Percentiles rank a stretch among this genome's conserved stretches.
phyloP scores from a whole-genome alignment of 2,797 vertebrate species.

The Carcharodon carcharias region DNA sequence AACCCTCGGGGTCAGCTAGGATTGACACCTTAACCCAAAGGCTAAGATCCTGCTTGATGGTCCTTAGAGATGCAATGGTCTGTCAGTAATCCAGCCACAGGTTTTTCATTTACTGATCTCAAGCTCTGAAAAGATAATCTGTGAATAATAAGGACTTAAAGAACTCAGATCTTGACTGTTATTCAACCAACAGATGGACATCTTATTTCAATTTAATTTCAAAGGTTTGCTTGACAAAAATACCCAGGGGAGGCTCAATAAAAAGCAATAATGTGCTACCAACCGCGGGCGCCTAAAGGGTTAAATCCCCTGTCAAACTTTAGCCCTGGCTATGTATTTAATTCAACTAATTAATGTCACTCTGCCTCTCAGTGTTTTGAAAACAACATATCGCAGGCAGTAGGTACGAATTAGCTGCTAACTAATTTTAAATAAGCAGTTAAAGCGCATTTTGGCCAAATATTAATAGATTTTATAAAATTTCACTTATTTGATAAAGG shows the following conservation, averaged over 20 bases:
- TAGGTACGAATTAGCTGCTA: background rate
- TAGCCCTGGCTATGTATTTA: background rate
- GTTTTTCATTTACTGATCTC: slow-evolving; percentile 79
- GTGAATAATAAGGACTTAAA: slow-evolving; percentile 86
- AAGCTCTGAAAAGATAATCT: slow-evolving; percentile 88
- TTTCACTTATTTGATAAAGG: background rate
- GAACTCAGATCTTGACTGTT: slow-evolving; percentile 67
- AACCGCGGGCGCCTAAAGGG: background rate
- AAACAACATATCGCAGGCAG: background rate
- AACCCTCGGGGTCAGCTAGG: slow-evolving; percentile 70
- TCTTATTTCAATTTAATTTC: slow-evolving; percentile 66
- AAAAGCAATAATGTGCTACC: slow-evolving; percentile 36
- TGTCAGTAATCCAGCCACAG: slow-evolving; percentile 74
- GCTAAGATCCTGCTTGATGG: slow-evolving; percentile 63
- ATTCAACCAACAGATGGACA: slow-evolving; percentile 73
- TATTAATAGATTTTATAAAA: background rate
- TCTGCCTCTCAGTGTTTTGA: background rate
- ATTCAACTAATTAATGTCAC: background rate
- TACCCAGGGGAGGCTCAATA: slow-evolving; percentile 50
- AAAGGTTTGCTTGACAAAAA: slow-evolving; percentile 51
- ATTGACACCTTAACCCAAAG: slow-evolving; percentile 76
- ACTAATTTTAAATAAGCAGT: background rate
- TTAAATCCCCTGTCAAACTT: slow-evolving; percentile 1
- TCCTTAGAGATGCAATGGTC: slow-evolving; percentile 77
- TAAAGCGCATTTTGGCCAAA: background rate